Conservation (phyloP, 2,113 vertebrate species). For the Aspiorhynchus laticeps region DNA sequence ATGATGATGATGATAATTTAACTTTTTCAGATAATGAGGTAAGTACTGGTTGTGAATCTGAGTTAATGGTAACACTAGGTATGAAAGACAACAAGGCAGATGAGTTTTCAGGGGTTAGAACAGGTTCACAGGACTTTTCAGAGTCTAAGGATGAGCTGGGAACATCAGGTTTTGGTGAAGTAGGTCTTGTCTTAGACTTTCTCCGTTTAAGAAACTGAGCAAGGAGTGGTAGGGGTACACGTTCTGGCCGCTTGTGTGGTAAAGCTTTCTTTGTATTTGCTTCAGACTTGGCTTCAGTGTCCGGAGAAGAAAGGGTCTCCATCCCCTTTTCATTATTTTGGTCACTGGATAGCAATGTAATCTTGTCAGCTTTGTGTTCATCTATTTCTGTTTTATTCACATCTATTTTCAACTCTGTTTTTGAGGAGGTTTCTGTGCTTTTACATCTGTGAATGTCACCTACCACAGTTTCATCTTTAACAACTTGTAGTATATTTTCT, state of each 20-base stretch:
- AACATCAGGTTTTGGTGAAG: constrained; percentile 50
- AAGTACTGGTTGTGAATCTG: constrained; percentile 8
- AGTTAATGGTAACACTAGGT: neutral
- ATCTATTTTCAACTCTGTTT: neutral
- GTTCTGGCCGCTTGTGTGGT: constrained; percentile 62
- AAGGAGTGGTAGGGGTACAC: constrained; percentile 71
- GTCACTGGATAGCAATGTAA: constrained; percentile 13
- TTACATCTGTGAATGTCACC: constrained; percentile 2
- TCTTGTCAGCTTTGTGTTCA: constrained; percentile 23
- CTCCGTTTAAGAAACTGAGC: constrained; percentile 74
- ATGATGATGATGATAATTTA: constrained; percentile 5
- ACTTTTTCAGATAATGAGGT: constrained; percentile 4
- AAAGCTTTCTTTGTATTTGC: constrained; percentile 45
- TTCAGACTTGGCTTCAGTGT: constrained; percentile 20
- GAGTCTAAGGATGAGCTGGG: constrained; percentile 18
- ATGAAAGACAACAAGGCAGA: neutral
- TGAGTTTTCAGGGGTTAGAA: constrained; percentile 15
- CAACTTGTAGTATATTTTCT: constrained; percentile 14
- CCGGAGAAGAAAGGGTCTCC: neutral
- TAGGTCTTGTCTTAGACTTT: constrained; percentile 66
- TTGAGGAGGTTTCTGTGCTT: constrained; percentile 1
- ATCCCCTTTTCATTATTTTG: constrained; percentile 32
- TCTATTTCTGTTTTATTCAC: neutral
- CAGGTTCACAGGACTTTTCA: constrained; percentile 26
- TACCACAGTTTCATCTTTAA: neutral